phyloP scores from a whole-genome alignment of 1,140 invertebrate genomes.

The Magallana angulata region DNA sequence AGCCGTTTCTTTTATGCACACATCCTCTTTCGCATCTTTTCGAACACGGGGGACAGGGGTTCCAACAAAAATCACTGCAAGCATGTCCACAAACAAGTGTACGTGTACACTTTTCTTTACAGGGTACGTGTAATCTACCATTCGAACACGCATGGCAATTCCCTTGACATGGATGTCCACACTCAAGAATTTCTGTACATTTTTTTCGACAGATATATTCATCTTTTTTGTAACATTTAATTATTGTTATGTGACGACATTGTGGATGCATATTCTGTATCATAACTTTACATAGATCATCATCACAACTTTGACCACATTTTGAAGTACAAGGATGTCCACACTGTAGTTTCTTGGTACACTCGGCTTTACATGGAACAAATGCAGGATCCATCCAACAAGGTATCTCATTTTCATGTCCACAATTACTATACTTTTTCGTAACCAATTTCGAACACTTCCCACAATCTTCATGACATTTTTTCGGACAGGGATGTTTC shows the following conservation, averaged over 20 bases:
- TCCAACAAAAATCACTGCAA: constrained; percentile 58
- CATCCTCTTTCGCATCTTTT: constrained; percentile 82
- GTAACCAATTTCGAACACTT: constrained; percentile 40
- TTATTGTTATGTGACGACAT: constrained; percentile 19
- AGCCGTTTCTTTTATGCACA: constrained; percentile 17
- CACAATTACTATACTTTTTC: constrained; percentile 50
- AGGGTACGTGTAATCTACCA: constrained; percentile 82
- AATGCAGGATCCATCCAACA: constrained; percentile 44
- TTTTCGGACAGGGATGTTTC: constrained; percentile 52
- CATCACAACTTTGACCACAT: constrained; percentile 24
- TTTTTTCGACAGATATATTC: constrained; percentile 17
- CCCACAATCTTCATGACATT: constrained; percentile 48
- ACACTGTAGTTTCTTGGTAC: constrained; percentile 80
- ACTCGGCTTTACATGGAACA: constrained; percentile 47
- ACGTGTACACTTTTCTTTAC: constrained; percentile 64
- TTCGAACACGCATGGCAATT: constrained; percentile 79
- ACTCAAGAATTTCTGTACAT: constrained; percentile 41
- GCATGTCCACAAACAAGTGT: constrained; percentile 72
- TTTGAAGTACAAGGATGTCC: constrained; percentile 72
- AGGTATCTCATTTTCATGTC: constrained; percentile 49
- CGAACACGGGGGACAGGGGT: constrained; percentile 83
- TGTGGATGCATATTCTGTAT: neutral
- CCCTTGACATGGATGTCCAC: constrained; percentile 58
- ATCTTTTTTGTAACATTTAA: constrained; percentile 16
- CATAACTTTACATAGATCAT: neutral